Evolutionary conservation across 1,140 invertebrate genomes (phyloP).

Genomic region (Zaprionus taronus): DNA sequence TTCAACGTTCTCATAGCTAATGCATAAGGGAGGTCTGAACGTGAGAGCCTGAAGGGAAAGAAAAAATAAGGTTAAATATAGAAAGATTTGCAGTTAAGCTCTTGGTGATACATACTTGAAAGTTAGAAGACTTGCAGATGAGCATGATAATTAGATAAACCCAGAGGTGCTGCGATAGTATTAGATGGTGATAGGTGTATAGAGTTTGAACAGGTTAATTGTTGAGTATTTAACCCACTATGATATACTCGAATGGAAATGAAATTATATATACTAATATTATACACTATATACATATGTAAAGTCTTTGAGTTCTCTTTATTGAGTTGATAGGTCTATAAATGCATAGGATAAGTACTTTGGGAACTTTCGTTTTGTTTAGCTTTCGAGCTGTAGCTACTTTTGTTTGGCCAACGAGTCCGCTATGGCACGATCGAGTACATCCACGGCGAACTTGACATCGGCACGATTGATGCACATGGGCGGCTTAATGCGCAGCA

Average conservation of each 20-base stretch:
- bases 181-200: slow-evolving; percentile 22
- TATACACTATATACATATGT: background rate
- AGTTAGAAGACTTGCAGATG: slow-evolving; percentile 43
- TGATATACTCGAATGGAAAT: background rate
- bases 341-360: slow-evolving; percentile 7
- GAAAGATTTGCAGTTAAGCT: background rate
- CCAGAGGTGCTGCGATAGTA: slow-evolving; percentile 24
- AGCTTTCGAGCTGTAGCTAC: background rate
- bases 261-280: background rate
- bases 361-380: background rate
- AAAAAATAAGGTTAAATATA: background rate
- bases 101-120: slow-evolving; percentile 33
- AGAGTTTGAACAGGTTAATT: background rate
- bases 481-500: slow-evolving; percentile 97
- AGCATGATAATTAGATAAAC: slow-evolving; percentile 40
- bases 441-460: slow-evolving; percentile 91
- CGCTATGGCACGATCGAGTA: slow-evolving; percentile 86
- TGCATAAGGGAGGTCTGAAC: slow-evolving; percentile 97
- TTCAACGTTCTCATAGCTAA: slow-evolving; percentile 93
- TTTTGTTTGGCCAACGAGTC: slow-evolving; percentile 49
- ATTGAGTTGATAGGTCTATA: slow-evolving; percentile 7
- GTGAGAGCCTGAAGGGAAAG: slow-evolving; percentile 89
- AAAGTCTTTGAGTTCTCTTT: slow-evolving; percentile 18
- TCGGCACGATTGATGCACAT: slow-evolving; percentile 97
- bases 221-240: too few relatives aligned